These are phyloP conservation scores for Aplodontia rufa DNA, from an alignment of 2,113 vertebrate species.

Conservation along the genomic window DNA sequence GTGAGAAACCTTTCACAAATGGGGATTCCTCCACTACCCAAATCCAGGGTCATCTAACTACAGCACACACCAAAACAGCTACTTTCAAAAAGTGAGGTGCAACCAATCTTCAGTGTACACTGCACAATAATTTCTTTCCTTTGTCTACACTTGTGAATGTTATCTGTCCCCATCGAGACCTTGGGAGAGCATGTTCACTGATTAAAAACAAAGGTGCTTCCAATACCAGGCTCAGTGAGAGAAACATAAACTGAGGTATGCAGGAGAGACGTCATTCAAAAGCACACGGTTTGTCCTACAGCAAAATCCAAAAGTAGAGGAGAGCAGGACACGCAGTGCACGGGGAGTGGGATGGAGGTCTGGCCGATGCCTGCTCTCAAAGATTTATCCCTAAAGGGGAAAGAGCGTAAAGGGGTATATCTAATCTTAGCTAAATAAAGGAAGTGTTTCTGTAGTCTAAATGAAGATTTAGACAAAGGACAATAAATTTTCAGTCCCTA, in stretches of 20 bases:
- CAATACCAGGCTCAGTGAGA: neutral
- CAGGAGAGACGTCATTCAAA: neutral
- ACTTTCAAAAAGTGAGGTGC: neutral
- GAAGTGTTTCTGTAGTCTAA: neutral
- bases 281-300: neutral
- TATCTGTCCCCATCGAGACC: neutral
- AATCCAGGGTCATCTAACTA: neutral
- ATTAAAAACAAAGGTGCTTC: neutral
- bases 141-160: neutral
- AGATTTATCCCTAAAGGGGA: neutral
- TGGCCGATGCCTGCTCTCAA: conserved; percentile 33
- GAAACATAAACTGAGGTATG: neutral
- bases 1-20: neutral
- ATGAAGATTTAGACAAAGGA: neutral
- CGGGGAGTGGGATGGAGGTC: neutral
- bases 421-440: neutral
- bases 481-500: neutral
- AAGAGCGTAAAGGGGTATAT: neutral
- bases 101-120: neutral
- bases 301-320: neutral
- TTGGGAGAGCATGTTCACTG: neutral
- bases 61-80: neutral
- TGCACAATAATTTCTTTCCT: neutral
- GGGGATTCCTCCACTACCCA: neutral
- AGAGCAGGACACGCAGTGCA: neutral